Evolutionary conservation across 2,113 vertebrate species (phyloP).

Genomic region (Chrysemys picta): DNA sequence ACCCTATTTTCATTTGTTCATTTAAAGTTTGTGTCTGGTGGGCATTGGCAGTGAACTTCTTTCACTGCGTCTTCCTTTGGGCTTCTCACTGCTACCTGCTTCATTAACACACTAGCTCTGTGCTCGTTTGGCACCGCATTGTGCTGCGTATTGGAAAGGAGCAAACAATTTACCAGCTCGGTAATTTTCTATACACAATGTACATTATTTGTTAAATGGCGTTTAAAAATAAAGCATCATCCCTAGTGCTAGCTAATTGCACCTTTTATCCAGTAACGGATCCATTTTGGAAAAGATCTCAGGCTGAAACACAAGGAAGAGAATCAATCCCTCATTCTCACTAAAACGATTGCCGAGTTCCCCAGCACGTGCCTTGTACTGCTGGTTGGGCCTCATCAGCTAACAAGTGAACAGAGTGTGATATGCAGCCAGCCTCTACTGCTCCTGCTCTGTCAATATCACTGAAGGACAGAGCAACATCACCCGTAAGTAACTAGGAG

Average conservation of each 20-base stretch:
- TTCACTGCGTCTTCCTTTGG: background rate
- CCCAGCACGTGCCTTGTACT: accelerated
- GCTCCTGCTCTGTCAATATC: background rate
- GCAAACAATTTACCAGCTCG: background rate
- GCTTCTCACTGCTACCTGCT: background rate
- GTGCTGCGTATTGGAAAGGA: background rate
- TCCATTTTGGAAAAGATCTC: background rate
- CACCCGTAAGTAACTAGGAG: background rate
- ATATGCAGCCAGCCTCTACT: background rate
- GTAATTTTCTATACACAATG: background rate
- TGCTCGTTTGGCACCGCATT: background rate
- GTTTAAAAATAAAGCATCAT: background rate
- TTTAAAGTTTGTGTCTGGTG: background rate
- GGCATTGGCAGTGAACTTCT: background rate
- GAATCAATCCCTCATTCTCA: background rate
- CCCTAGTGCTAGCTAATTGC: background rate
- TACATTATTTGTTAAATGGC: background rate
- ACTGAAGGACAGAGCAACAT: background rate
- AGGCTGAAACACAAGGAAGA: accelerated
- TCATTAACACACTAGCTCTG: background rate
- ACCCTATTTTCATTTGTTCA: background rate
- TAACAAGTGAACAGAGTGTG: background rate
- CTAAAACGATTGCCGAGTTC: background rate
- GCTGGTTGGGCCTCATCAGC: background rate
- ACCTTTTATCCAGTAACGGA: accelerated